Evolutionary conservation across 2,888 invertebrate species (phyloP), one percentile per base, ranked within the genome.

Genomic region (Mimumesa dahlbomi): DNA sequence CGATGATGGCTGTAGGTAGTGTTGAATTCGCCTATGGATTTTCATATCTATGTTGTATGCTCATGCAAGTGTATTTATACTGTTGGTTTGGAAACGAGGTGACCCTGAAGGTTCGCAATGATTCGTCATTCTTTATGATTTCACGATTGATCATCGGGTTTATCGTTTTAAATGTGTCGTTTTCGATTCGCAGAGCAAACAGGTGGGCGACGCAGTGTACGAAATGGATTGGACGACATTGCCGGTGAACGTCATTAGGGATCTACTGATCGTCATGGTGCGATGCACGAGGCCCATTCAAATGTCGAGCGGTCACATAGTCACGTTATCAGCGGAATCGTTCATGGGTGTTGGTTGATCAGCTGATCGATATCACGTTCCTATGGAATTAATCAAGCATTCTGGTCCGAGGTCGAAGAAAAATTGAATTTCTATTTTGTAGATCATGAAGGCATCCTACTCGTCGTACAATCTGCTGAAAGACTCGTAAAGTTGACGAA

Each of bases 81-180:
- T 86, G 85, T 53, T 85, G 85, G 83, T 82, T 78, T 25, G 86
- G 85, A 19, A 84, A 84, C 59, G 82, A 85, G 58, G 75, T 86
- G 13, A 76, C 63, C 25, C 52, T 78, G 22, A 73, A 79, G 77
- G 78, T 78, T 45, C n/a, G 49, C 49, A 40, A 16, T n/a, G n/a
- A n/a, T n/a, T n/a, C n/a, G n/a, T n/a, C n/a, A n/a, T n/a, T n/a
- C n/a, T n/a, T n/a, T n/a, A n/a, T n/a, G n/a, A n/a, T n/a, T n/a
- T n/a, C n/a, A n/a, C n/a, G n/a, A n/a, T n/a, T n/a, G n/a, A n/a
- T n/a, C n/a, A n/a, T n/a, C n/a, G n/a, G n/a, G n/a, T n/a, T n/a
- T n/a, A n/a, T n/a, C n/a, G n/a, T n/a, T n/a, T n/a, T n/a, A n/a
- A n/a, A n/a, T n/a, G n/a, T n/a, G n/a, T n/a, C n/a, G 16, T 16